phyloP scores from a whole-genome alignment of 1,140 invertebrate genomes.

The Drosophila sproati region DNA sequence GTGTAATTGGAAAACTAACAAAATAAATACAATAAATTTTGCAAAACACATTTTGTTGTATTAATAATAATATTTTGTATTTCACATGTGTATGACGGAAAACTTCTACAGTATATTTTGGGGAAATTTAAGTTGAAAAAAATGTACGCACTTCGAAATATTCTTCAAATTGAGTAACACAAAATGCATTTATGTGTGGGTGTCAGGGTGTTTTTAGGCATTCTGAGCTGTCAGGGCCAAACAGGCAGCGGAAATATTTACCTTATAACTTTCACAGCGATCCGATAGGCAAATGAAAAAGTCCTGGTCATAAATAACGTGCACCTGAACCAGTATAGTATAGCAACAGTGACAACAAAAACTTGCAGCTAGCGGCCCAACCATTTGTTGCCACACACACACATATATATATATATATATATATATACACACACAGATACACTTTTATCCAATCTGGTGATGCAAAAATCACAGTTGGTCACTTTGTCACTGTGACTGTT shows the following conservation, averaged over 20 bases:
- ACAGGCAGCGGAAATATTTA: slow-evolving; percentile 36
- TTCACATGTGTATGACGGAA: no score
- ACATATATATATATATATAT: background rate
- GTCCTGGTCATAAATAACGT: slow-evolving; percentile 59
- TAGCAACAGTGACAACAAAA: slow-evolving; percentile 19
- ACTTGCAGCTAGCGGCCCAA: slow-evolving; percentile 8
- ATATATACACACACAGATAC: background rate
- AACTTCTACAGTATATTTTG: no score
- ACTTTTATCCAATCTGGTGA: background rate
- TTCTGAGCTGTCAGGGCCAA: slow-evolving; percentile 20
- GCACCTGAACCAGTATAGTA: slow-evolving; percentile 15
- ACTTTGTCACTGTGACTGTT: background rate
- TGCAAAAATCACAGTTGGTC: background rate
- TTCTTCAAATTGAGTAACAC: background rate
- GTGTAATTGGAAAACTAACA: slow-evolving; percentile 13
- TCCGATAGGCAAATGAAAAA: slow-evolving; percentile 69
- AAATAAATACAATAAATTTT: slow-evolving; percentile 51
- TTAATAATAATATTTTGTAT: background rate
- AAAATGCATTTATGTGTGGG: background rate
- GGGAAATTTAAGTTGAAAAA: background rate
- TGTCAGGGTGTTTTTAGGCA: background rate
- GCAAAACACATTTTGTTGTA: slow-evolving; percentile 42
- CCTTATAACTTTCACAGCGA: slow-evolving; percentile 40
- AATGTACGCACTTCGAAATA: background rate
- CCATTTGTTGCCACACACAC: slow-evolving; percentile 8